A percentile compares a stretch with the other conserved stretches of the same genome.
phyloP scores from a whole-genome alignment of 2,113 vertebrate genomes.

The Helogale parvula region DNA sequence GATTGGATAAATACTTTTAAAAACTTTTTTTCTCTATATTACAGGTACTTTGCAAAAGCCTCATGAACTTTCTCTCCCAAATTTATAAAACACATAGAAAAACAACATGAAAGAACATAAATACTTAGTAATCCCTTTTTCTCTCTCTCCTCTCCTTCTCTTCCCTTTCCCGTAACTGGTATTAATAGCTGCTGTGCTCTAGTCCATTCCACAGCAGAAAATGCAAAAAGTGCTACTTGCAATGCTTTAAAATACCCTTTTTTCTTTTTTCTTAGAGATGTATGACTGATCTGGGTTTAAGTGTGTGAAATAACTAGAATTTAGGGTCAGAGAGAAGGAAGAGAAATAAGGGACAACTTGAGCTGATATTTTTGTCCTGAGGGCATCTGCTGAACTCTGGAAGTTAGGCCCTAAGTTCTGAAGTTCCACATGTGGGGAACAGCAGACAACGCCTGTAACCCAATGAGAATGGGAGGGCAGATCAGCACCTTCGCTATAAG shows the following conservation, averaged over 20 bases:
- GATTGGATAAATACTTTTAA: neutral
- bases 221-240: neutral
- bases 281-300: neutral
- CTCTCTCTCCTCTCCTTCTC: neutral
- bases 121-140: neutral
- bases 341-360: neutral
- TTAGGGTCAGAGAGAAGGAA: neutral
- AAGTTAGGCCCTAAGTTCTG: neutral
- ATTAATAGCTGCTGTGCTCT: neutral
- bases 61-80: slow-evolving; percentile 17
- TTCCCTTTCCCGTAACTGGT: neutral
- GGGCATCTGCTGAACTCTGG: neutral
- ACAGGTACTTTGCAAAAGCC: slow-evolving; percentile 29
- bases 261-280: neutral
- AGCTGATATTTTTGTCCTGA: neutral
- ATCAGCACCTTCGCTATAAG: neutral
- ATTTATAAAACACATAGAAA: neutral
- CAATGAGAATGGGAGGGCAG: neutral
- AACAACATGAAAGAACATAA: neutral
- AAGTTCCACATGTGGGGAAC: neutral
- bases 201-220: neutral
- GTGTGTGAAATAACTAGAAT: neutral
- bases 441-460: neutral
- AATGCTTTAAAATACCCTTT: neutral
- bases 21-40: slow-evolving; percentile 11